Percentiles rank a stretch among this genome's conserved stretches.
Evolutionary conservation across 1,140 invertebrate genomes (phyloP).

Genomic region (Mylabris phalerata): DNA sequence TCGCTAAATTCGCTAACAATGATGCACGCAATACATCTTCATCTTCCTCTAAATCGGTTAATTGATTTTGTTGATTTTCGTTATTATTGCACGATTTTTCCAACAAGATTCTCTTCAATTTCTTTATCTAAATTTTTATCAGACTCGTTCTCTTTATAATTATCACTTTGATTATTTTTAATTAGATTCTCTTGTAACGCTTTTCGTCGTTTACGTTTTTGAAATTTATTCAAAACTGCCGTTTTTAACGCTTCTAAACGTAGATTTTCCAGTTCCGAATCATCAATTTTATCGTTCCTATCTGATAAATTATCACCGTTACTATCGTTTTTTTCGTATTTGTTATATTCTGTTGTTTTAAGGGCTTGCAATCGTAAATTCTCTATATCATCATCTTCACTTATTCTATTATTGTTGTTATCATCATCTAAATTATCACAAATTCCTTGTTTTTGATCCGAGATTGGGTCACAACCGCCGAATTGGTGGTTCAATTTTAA

Average conservation of each 20-base stretch:
- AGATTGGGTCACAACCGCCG: background rate
- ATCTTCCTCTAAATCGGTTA: constrained; percentile 35
- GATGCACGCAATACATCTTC: constrained; percentile 39
- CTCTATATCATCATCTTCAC: constrained; percentile 6
- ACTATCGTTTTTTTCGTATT: constrained; percentile 2
- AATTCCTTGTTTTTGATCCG: no score
- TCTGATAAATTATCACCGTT: constrained; percentile 10
- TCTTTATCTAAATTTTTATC: constrained; percentile 17
- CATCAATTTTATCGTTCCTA: constrained; percentile 1
- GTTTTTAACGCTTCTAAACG: constrained; percentile 38
- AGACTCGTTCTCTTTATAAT: constrained; percentile 26
- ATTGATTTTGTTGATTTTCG: constrained; percentile 9
- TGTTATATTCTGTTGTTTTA: constrained; percentile 1
- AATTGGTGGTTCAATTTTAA: background rate
- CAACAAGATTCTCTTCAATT: constrained; percentile 2
- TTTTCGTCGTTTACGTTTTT: constrained; percentile 30
- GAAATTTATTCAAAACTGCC: constrained; percentile 36
- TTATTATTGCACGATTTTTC: constrained; percentile 11
- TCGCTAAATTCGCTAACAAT: constrained; percentile 38
- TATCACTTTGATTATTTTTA: constrained; percentile 15
- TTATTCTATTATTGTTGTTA: no score
- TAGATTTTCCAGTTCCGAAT: constrained; percentile 34
- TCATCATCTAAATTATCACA: no score
- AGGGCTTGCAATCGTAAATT: constrained; percentile 1
- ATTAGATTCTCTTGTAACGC: background rate